A percentile compares a stretch with the other conserved stretches of the same genome.
Conservation (phyloP, 2,797 vertebrate species). For the Fundulus diaphanus region DNA sequence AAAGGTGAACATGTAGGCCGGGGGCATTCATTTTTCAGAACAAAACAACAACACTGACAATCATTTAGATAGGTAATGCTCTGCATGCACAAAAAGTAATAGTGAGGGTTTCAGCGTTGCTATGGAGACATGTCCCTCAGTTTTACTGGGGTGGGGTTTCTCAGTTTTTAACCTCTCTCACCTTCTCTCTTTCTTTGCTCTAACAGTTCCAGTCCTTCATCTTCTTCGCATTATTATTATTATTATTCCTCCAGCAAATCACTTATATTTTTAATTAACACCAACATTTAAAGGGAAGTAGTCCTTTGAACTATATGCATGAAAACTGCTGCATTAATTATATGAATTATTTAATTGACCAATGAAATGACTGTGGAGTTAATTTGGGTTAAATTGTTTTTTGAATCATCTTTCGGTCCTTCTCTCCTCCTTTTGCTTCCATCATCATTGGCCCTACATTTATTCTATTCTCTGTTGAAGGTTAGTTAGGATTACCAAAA, state of each 20-base stretch:
- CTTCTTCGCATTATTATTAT: no score
- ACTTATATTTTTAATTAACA: background rate
- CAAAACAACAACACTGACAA: conserved; percentile 6
- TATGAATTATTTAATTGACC: no score
- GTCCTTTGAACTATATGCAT: background rate
- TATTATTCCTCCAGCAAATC: no score
- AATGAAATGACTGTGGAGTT: no score
- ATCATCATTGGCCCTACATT: no score
- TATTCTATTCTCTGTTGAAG: background rate
- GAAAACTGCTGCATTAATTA: no score
- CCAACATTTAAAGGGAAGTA: background rate
- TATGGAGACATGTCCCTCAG: background rate
- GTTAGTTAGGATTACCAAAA: no score
- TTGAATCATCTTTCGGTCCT: no score
- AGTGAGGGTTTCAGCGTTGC: background rate
- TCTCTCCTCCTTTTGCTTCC: no score
- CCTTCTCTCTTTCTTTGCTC: background rate
- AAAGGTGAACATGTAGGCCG: background rate
- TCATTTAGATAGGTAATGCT: background rate
- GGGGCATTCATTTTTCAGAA: background rate
- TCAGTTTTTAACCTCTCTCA: background rate
- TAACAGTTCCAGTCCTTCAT: background rate
- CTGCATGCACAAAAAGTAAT: background rate
- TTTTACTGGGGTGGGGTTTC: background rate
- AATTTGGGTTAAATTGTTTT: no score